Conservation (phyloP, 1,140 invertebrate genomes). For the Drosophila pachea region DNA sequence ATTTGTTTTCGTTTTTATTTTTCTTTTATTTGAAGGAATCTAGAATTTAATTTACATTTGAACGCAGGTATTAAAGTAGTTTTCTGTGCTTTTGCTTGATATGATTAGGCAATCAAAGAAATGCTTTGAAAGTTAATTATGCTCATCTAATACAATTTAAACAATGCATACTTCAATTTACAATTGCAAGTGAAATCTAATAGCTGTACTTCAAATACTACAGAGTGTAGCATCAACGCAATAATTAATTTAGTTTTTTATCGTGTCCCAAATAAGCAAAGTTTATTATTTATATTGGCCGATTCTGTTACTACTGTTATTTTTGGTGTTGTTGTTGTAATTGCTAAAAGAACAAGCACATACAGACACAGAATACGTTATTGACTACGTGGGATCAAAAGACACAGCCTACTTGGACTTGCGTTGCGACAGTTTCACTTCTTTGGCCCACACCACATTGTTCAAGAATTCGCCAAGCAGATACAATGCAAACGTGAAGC, state of each 20-base stretch:
- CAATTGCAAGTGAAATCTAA: conserved; percentile 33
- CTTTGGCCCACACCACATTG: conserved; percentile 85
- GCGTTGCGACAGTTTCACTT: conserved; percentile 81
- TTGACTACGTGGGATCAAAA: conserved; percentile 47
- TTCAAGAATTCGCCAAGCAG: conserved; percentile 86
- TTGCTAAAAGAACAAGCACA: conserved; percentile 15
- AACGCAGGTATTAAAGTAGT: conserved; percentile 58
- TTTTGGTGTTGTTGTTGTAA: conserved; percentile 10
- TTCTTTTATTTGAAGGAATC: conserved; percentile 41
- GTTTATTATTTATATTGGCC: conserved; percentile 3
- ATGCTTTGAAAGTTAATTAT: conserved; percentile 36
- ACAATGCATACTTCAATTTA: conserved; percentile 11
- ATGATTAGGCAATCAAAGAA: conserved; percentile 49
- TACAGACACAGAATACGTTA: conserved; percentile 21
- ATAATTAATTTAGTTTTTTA: conserved; percentile 11
- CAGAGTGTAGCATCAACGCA: conserved; percentile 23
- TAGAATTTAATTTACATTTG: conserved; percentile 63
- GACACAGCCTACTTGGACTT: conserved; percentile 66
- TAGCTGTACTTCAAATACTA: conserved; percentile 28
- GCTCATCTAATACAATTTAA: conserved; percentile 20
- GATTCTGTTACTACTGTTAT: not conserved
- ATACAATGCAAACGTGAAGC: conserved; percentile 83
- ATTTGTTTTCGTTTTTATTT: conserved; percentile 1
- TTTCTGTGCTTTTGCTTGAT: conserved; percentile 51
- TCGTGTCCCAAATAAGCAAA: conserved; percentile 33